Base-by-base conservation (phyloP, 2,888 invertebrate species). In the Lacanobia oleracea region DNA sequence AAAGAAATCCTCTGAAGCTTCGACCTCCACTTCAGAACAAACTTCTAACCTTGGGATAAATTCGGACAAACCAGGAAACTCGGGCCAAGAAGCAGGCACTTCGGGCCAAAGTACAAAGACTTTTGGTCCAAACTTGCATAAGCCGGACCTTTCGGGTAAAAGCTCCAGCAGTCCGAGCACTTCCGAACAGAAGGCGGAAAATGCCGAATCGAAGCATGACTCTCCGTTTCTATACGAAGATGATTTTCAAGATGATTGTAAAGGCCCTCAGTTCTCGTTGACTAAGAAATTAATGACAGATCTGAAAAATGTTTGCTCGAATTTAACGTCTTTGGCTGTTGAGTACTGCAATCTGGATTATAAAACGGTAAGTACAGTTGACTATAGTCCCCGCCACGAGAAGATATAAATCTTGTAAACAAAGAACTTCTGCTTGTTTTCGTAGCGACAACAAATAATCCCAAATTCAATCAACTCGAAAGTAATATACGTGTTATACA, bases 301-400 rank as follows among this genome's bases (percentile, higher is more conserved):
- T 1, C 85, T 96, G n/a, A 65, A 82, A 1, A 63, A 67, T 51
- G 91, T 82, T 16, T 97, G 97, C 77, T 82, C 88, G 1, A 86
- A 90, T 18, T 89, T 97, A 0, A 93, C 93, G 1, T 89, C 93
- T 16, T 90, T 97, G 18, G 88, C 90, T 0, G 82, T 97, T 21
- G 96, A 97, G 71, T 93, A 96, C 75, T 96, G 96, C 87, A 93
- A 95, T 71, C 93, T 97, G 33, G 93, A 97, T 84, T 95, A 94
- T 68, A 90, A 89, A 18, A 91, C 89, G 74, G 97, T 96, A 76
- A 91, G 92, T 91, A 23, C n/a, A 14, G 8, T 7, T 27, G 33
- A 33, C 33, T 4, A 33, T 33, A 33, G 33, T 3, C 33, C 5
- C 33, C 33, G 33, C 33, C 33, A 33, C 33, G 33, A 2, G 33